Conservation (phyloP, 2,797 vertebrate genomes). For the Phalloptychus januarius region DNA sequence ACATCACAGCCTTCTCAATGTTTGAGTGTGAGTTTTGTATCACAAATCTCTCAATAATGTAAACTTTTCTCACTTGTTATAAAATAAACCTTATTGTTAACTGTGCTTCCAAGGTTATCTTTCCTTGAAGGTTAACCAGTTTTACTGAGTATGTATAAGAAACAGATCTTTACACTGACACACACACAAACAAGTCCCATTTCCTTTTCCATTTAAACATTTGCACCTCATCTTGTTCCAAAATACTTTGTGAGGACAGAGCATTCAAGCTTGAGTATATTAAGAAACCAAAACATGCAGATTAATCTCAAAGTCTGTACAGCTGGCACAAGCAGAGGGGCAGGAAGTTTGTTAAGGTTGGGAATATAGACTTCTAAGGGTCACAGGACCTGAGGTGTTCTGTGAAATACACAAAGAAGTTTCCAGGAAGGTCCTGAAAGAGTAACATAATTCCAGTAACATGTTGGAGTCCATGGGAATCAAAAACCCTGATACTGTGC, state of each 20-base stretch:
- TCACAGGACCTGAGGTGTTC: background rate
- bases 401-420: background rate
- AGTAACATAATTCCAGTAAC: background rate
- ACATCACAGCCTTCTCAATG: background rate
- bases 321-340: background rate
- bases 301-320: background rate
- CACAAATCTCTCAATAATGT: background rate
- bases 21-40: background rate
- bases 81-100: background rate
- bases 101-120: background rate
- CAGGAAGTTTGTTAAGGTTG: background rate
- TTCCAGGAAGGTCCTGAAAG: background rate
- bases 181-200: background rate
- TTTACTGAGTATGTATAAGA: background rate
- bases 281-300: slow-evolving; percentile 3
- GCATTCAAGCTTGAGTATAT: background rate
- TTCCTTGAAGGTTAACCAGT: background rate
- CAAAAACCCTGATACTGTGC: background rate
- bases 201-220: background rate
- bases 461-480: background rate
- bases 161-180: background rate
- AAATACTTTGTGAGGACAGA: background rate
- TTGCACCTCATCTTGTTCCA: background rate
- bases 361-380: background rate
- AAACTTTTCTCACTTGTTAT: background rate